These are phyloP conservation scores for Nomada ferruginata DNA, from an alignment of 2,888 invertebrate species.

Conservation along the genomic window DNA sequence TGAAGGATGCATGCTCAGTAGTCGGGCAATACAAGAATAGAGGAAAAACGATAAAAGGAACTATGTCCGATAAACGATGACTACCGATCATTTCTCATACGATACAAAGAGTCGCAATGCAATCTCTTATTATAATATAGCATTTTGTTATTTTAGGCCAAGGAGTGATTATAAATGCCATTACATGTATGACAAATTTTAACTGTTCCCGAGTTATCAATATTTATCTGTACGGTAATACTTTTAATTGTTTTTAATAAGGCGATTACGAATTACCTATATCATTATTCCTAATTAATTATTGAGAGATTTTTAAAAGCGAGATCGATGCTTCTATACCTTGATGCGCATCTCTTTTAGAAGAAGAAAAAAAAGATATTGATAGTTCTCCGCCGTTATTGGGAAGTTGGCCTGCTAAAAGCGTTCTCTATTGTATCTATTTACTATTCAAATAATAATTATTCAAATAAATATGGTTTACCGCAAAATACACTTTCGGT, in stretches of 20 bases:
- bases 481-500: slow-evolving; percentile 43
- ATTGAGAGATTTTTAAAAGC: slow-evolving; percentile 52
- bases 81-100: slow-evolving; percentile 61
- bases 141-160: slow-evolving; percentile 70
- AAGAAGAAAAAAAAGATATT: slow-evolving; percentile 49
- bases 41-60: slow-evolving; percentile 29
- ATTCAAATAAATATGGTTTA: slow-evolving; percentile 82
- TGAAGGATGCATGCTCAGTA: slow-evolving; percentile 51
- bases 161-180: slow-evolving; percentile 55
- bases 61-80: slow-evolving; percentile 56
- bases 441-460: slow-evolving; percentile 79
- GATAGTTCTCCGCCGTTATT: slow-evolving; percentile 66
- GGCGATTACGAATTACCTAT: slow-evolving; percentile 63
- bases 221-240: slow-evolving; percentile 73
- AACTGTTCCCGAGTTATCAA: slow-evolving; percentile 72
- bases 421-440: slow-evolving; percentile 81
- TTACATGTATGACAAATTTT: slow-evolving; percentile 72
- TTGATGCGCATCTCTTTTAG: slow-evolving; percentile 49
- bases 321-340: slow-evolving; percentile 48
- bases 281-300: slow-evolving; percentile 62
- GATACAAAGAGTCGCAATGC: slow-evolving; percentile 70
- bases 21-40: slow-evolving; percentile 48
- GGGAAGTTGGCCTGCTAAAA: slow-evolving; percentile 77
- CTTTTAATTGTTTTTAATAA: slow-evolving; percentile 73
- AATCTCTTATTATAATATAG: slow-evolving; percentile 70